A percentile compares a stretch with the other conserved stretches of the same genome.
Conservation (phyloP, 2,888 invertebrate genomes). For the Heliconius erato region DNA sequence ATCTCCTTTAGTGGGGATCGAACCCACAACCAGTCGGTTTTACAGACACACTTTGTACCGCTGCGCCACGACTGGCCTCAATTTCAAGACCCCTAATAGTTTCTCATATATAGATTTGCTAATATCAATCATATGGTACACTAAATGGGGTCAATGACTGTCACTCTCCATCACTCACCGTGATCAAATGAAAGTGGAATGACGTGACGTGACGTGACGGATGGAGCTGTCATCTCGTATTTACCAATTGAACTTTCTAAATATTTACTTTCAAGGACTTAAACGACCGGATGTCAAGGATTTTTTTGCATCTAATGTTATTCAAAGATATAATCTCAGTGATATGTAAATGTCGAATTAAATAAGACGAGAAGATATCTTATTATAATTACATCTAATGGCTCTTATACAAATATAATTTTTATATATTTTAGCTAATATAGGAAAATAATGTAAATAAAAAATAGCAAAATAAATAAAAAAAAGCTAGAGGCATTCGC, state of each 20-base stretch:
- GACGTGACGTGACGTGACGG: constrained; percentile 37
- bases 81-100: constrained; percentile 11
- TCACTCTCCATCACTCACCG: constrained; percentile 44
- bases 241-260: constrained; percentile 47
- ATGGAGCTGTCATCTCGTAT: constrained; percentile 39
- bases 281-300: constrained; percentile 38
- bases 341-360: constrained; percentile 13
- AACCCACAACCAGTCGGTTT: too few relatives aligned
- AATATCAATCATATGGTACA: constrained; percentile 40
- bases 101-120: constrained; percentile 39
- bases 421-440: too few relatives aligned
- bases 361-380: not conserved
- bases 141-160: constrained; percentile 36
- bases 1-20: too few relatives aligned
- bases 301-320: constrained; percentile 32
- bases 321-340: constrained; percentile 5
- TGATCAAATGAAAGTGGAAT: constrained; percentile 36
- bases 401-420: not conserved
- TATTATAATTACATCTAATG: not conserved
- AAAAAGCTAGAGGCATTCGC: too few relatives aligned
- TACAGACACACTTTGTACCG: too few relatives aligned
- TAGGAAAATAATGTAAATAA: too few relatives aligned
- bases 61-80: too few relatives aligned
- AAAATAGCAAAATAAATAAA: too few relatives aligned
- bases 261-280: constrained; percentile 22